A percentile compares a stretch with the other conserved stretches of the same genome.
phyloP scores from a whole-genome alignment of 2,113 vertebrate genomes.

The Oceanites oceanicus region DNA sequence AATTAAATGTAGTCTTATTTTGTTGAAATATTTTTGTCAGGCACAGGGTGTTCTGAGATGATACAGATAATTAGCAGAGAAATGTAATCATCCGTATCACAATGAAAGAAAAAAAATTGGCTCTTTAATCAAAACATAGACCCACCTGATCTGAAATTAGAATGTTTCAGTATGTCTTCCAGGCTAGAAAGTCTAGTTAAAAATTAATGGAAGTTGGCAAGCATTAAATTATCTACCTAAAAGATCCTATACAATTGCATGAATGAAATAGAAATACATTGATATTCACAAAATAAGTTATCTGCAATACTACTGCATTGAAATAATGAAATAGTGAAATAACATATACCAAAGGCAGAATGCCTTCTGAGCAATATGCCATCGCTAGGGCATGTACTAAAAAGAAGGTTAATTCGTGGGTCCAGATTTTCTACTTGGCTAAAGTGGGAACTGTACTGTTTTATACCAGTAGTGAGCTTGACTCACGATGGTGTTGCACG shows the following conservation, averaged over 20 bases:
- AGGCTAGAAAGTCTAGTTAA: slow-evolving; percentile 21
- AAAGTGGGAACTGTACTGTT: neutral
- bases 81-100: slow-evolving; percentile 53
- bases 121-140: slow-evolving; percentile 53
- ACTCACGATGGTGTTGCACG: neutral
- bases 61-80: slow-evolving; percentile 55
- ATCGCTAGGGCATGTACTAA: neutral
- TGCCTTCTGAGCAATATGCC: neutral
- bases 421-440: neutral
- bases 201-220: slow-evolving; percentile 55
- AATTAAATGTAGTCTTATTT: slow-evolving; percentile 33
- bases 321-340: neutral
- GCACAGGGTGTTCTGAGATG: slow-evolving; percentile 42
- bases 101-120: slow-evolving; percentile 37
- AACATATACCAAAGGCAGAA: neutral
- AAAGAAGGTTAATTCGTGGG: neutral
- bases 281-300: neutral
- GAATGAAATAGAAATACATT: slow-evolving; percentile 24
- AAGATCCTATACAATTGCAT: neutral
- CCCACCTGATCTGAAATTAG: slow-evolving; percentile 43
- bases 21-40: slow-evolving; percentile 37
- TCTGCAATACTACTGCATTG: neutral
- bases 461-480: neutral
- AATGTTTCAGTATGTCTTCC: slow-evolving; percentile 50
- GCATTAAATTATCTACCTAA: slow-evolving; percentile 54